These are phyloP conservation scores for Acanthosepion pharaonis DNA, from an alignment of 2,888 invertebrate species.

Conservation along the genomic window DNA sequence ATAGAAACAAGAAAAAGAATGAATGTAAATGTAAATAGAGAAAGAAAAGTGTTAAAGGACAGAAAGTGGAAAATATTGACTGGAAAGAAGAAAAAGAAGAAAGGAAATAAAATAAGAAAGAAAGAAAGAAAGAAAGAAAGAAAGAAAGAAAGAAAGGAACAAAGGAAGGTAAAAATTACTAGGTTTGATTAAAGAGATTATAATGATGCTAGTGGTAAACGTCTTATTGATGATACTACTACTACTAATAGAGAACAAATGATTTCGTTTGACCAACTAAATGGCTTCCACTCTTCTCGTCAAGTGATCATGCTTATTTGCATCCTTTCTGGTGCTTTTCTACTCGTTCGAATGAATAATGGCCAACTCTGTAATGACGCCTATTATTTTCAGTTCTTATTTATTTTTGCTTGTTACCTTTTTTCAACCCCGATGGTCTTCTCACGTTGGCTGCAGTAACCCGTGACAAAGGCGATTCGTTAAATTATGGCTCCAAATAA, in stretches of 20 bases:
- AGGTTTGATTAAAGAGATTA: not conserved
- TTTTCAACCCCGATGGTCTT: not conserved
- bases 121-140: not conserved
- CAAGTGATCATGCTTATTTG: not conserved
- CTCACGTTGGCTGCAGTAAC: conserved; percentile 7
- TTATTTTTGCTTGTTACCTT: conserved; percentile 1
- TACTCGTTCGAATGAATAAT: not conserved
- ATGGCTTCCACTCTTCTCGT: not conserved
- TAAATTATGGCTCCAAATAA: conserved; percentile 5
- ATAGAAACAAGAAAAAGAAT: not conserved
- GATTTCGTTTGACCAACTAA: conserved; percentile 22
- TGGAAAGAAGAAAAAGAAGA: not conserved
- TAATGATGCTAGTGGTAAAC: not conserved
- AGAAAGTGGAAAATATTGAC: not conserved
- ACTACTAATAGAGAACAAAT: not conserved
- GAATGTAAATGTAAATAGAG: not conserved
- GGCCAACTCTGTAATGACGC: conserved; percentile 18
- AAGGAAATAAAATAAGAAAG: not conserved
- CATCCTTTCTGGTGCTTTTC: not conserved
- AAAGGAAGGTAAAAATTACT: not conserved
- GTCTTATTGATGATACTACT: not conserved
- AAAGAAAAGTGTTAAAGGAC: not conserved
- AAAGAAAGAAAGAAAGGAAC: not conserved
- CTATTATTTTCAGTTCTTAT: not conserved
- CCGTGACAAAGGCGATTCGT: conserved; percentile 33